phyloP scores from a whole-genome alignment of 2,113 vertebrate species.

The Chaetodon trifascialis region DNA sequence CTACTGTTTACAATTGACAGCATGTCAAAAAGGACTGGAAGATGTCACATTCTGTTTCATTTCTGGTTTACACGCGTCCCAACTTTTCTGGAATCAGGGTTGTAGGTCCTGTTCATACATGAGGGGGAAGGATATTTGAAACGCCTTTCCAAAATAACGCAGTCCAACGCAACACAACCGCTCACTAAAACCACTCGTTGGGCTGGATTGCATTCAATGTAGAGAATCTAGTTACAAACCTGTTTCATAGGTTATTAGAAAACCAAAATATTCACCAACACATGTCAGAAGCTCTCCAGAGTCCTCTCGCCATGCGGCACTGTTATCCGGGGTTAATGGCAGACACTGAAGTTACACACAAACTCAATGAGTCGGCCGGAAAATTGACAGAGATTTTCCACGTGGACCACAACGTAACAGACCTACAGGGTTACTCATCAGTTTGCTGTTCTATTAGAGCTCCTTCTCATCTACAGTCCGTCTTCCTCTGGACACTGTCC shows the following conservation, averaged over 20 bases:
- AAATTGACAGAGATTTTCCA: slow-evolving; percentile 3
- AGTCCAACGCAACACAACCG: slow-evolving; percentile 24
- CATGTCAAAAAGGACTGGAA: too few relatives aligned
- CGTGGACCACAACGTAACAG: neutral
- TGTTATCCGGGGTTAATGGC: neutral
- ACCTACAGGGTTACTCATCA: slow-evolving; percentile 21
- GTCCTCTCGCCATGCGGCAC: neutral
- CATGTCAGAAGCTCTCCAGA: neutral
- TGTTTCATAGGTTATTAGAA: slow-evolving; percentile 8
- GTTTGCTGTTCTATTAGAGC: slow-evolving; percentile 13
- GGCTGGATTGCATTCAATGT: slow-evolving; percentile 2
- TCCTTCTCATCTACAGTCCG: neutral
- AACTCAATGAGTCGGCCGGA: slow-evolving; percentile 2
- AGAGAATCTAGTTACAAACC: slow-evolving; percentile 16
- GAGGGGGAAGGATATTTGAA: slow-evolving; percentile 1
- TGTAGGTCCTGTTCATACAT: neutral
- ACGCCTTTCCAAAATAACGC: slow-evolving; percentile 15
- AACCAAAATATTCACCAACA: neutral
- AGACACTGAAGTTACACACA: slow-evolving; percentile 29
- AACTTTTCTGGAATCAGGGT: too few relatives aligned
- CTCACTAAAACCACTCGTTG: neutral
- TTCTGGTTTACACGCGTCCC: too few relatives aligned
- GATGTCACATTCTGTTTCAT: too few relatives aligned
- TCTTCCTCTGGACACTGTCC: slow-evolving; percentile 17
- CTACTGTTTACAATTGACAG: too few relatives aligned